Base-by-base conservation (phyloP, 1,140 invertebrate species). In the Luehdorfia chinensis region DNA sequence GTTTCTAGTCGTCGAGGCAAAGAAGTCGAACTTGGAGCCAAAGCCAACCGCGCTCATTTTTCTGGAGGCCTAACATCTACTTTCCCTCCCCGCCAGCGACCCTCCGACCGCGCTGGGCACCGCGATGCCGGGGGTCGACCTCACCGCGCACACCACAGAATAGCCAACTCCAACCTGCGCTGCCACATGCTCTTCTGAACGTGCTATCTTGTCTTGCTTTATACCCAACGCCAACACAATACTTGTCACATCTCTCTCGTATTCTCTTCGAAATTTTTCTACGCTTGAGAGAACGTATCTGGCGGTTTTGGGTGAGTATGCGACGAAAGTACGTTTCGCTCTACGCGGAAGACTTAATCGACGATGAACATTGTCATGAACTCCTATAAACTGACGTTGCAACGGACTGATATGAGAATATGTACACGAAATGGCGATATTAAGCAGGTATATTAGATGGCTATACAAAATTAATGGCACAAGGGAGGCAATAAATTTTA, bases 1-100 rank as follows among this genome's bases (percentile, higher is more conserved):
- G 88, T 96, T 97, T 87, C 90, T 96, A 66, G 95, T 97, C 31
- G 91, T 94, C 32, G 95, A 96, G 84, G 93, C 94, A 52, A 96
- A 96, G 81, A 95, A 95, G 84, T 95, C 94, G 63, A 95, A 96
- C 80, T 88, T 95, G 70, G 94, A 96, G 87, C 94, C 94, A 59
- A 95, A 95, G 87, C 94, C 94, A 52, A 95, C 94, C 63, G 94
- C 94, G 39, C 88, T 95, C 32, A 95, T 95, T 84, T 95, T 95
- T 87, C 85, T 95, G 87, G 94, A 95, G 89, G 93, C 93, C 91
- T 94, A 94, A 93, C 93, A 94, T 90, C 91, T 91, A 90, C 90
- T 92, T 83, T 91, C 90, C 90, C 90, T 92, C 91, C 91, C 91
- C 90, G 90, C 91, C 90, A 92, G 90, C 89, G 91, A 92, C 88